Evolutionary conservation across 2,888 invertebrate genomes (phyloP).

Genomic region (Gisinianus flammeolus): DNA sequence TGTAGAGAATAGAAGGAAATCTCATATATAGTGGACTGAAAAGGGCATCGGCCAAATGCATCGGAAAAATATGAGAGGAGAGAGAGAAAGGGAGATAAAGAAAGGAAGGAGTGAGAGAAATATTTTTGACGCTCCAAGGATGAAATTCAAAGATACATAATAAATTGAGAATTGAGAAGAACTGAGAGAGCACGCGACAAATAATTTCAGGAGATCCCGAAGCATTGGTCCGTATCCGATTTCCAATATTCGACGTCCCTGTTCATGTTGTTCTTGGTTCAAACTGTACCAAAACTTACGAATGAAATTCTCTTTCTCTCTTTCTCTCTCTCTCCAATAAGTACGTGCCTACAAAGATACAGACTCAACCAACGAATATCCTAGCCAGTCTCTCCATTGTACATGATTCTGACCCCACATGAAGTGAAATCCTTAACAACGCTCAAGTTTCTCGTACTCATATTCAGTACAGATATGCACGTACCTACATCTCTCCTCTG

Average conservation of each 20-base stretch:
- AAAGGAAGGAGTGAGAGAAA: not conserved
- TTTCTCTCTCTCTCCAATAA: not conserved
- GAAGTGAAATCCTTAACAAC: not conserved
- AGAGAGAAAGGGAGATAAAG: not conserved
- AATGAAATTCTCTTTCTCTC: not conserved
- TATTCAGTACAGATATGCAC: too few species aligned
- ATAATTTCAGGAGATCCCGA: slow-evolving; percentile 48
- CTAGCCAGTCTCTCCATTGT: too few species aligned
- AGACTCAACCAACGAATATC: not conserved
- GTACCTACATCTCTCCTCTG: too few species aligned
- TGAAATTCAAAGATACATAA: not conserved
- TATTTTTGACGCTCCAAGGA: too few species aligned
- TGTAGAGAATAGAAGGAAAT: too few species aligned
- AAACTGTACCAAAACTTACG: not conserved
- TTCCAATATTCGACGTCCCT: slow-evolving; percentile 48
- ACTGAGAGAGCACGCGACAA: slow-evolving; percentile 43
- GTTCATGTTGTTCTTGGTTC: not conserved
- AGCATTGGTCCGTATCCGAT: slow-evolving; percentile 52
- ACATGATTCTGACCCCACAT: not conserved
- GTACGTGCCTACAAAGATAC: slow-evolving; percentile 17
- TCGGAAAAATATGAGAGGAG: not conserved
- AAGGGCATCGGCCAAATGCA: not conserved
- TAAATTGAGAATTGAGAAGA: not conserved
- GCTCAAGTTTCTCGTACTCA: not conserved
- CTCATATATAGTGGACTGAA: too few species aligned